phyloP scores from a whole-genome alignment of 2,797 vertebrate species.

The Carapus acus region DNA sequence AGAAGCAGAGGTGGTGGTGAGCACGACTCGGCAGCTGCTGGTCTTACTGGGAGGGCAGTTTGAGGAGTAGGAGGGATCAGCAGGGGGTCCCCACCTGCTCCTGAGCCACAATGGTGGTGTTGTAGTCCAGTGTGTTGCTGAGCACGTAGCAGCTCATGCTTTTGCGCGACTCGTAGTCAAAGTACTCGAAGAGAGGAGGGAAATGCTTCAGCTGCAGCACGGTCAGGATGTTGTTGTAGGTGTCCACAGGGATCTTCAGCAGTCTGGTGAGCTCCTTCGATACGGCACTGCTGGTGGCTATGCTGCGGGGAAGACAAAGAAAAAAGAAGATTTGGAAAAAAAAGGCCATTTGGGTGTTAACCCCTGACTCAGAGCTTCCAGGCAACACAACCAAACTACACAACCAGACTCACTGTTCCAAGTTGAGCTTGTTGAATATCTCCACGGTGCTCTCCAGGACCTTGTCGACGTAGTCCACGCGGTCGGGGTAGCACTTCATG shows the following conservation, averaged over 20 bases:
- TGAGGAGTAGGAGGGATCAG: too few species aligned
- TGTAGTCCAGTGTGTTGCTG: constrained; percentile 93
- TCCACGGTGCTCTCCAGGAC: constrained; percentile 97
- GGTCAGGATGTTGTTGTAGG: constrained; percentile 93
- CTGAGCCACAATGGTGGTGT: constrained; percentile 90
- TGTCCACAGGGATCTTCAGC: constrained; percentile 95
- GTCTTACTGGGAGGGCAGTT: too few species aligned
- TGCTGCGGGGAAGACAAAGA: constrained; percentile 66
- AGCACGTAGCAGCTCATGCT: constrained; percentile 98
- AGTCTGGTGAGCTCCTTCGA: constrained; percentile 96
- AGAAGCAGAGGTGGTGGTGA: neutral
- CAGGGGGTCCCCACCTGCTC: constrained; percentile 79
- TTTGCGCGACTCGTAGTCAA: constrained; percentile 96
- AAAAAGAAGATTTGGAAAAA: too few species aligned
- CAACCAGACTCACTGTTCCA: constrained; percentile 86
- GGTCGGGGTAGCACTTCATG: constrained; percentile 97
- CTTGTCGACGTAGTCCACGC: constrained; percentile 97
- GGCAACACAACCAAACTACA: too few species aligned
- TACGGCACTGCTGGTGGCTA: constrained; percentile 96
- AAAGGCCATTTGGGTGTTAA: too few species aligned
- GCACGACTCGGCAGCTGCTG: too few species aligned
- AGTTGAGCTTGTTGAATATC: constrained; percentile 97
- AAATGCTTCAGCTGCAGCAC: constrained; percentile 96
- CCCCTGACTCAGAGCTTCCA: neutral
- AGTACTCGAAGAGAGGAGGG: constrained; percentile 96